Percentiles rank a stretch among this genome's conserved stretches.
Conservation (phyloP, 1,140 invertebrate species). For the Campoletis sonorensis region DNA sequence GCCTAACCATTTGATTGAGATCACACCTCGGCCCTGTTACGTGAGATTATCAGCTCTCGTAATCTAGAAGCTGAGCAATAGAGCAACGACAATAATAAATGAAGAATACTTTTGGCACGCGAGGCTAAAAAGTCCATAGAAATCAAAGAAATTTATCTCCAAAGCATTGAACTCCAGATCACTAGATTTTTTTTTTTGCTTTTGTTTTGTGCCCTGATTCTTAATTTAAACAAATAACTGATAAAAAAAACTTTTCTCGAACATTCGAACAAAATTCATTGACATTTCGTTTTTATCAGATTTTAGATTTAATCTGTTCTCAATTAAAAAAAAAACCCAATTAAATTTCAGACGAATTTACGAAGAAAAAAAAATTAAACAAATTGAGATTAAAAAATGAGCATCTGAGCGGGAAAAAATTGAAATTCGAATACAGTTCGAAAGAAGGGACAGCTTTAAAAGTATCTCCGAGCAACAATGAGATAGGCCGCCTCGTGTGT, state of each 20-base stretch:
- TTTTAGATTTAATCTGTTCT: no score
- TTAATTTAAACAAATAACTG: no score
- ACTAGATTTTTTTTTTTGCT: neutral
- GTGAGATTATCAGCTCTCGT: conserved; percentile 7
- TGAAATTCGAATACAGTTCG: no score
- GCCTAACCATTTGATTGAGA: conserved; percentile 19
- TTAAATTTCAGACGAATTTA: no score
- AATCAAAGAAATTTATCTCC: neutral
- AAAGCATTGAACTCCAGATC: neutral
- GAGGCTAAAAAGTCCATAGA: neutral
- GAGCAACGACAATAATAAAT: neutral
- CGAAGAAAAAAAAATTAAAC: no score
- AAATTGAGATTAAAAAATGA: no score
- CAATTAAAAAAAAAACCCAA: no score
- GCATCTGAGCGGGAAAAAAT: no score
- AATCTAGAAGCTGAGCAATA: neutral
- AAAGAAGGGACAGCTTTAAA: neutral
- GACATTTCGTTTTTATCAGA: no score
- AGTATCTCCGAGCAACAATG: neutral
- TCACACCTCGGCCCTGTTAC: conserved; percentile 23
- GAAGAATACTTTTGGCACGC: neutral
- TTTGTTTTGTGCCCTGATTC: no score
- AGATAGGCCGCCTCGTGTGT: neutral
- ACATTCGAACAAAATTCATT: no score
- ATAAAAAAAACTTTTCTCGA: no score